Percentiles rank a stretch among this genome's conserved stretches.
These are phyloP conservation scores for Fukomys damarensis DNA, from an alignment of 2,113 vertebrate genomes.

Conservation along the genomic window DNA sequence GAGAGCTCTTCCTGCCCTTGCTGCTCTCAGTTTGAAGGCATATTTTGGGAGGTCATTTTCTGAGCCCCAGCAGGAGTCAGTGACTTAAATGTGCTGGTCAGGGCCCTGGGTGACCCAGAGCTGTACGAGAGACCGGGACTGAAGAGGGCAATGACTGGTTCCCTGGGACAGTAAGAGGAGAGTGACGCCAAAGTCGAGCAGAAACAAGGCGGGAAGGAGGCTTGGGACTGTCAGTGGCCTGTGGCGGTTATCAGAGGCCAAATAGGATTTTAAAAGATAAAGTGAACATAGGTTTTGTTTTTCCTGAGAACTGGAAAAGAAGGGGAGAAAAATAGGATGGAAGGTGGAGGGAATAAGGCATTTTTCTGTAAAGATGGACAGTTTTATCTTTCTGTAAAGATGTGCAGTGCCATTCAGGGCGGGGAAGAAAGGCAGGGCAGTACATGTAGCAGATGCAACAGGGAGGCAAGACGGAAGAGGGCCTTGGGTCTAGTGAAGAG, in stretches of 20 bases:
- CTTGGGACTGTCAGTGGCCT: background rate
- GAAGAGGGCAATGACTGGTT: background rate
- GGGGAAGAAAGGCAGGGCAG: background rate
- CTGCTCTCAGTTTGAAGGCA: background rate
- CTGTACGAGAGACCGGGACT: no score
- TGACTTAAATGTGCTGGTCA: background rate
- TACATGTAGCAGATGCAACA: accelerated
- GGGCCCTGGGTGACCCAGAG: background rate
- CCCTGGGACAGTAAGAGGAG: background rate
- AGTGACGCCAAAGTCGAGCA: background rate
- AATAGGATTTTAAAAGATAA: background rate
- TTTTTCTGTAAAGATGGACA: background rate
- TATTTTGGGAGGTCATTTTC: background rate
- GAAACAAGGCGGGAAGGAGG: background rate
- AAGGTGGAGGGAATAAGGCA: background rate
- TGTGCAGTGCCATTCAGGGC: background rate
- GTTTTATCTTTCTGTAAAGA: background rate
- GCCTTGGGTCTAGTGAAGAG: background rate
- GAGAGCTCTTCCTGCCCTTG: background rate
- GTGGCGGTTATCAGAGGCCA: background rate
- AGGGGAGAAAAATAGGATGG: background rate
- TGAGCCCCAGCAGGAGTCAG: background rate
- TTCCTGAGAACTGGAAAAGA: background rate
- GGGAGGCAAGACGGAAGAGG: accelerated
- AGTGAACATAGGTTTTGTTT: background rate